Evolutionary conservation across 2,113 vertebrate species (phyloP).

Genomic region (Thymallus thymallus): DNA sequence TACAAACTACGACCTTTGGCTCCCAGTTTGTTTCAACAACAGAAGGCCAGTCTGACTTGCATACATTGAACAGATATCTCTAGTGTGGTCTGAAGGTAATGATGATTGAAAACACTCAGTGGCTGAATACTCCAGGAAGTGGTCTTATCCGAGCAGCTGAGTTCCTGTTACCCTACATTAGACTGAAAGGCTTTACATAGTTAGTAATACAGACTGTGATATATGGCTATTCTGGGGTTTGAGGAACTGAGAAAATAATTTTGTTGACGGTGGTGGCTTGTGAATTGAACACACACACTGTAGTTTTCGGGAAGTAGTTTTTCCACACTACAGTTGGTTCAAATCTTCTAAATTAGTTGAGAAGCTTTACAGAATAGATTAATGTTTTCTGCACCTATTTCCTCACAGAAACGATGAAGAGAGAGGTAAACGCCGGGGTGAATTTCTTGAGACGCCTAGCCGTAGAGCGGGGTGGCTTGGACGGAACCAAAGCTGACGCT

Average conservation of each 20-base stretch:
- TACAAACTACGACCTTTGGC: slow-evolving; percentile 29
- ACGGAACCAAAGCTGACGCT: slow-evolving; percentile 72
- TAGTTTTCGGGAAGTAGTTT: too few relatives aligned
- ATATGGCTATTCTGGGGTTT: too few relatives aligned
- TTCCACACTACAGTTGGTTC: background rate
- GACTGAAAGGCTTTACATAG: background rate
- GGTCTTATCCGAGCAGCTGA: slow-evolving; percentile 30
- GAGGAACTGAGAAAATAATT: too few relatives aligned
- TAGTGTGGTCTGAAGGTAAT: slow-evolving; percentile 14
- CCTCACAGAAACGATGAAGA: slow-evolving; percentile 78
- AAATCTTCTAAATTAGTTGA: too few relatives aligned
- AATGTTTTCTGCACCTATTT: slow-evolving; percentile 8
- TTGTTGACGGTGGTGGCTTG: too few relatives aligned
- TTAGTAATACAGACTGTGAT: background rate
- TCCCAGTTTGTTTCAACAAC: slow-evolving; percentile 3
- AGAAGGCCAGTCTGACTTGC: slow-evolving; percentile 12
- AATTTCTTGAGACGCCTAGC: slow-evolving; percentile 86
- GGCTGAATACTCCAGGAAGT: slow-evolving; percentile 28
- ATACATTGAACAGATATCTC: background rate
- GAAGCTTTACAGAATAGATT: too few relatives aligned
- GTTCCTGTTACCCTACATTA: slow-evolving; percentile 21
- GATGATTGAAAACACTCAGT: slow-evolving; percentile 4
- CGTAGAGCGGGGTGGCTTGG: slow-evolving; percentile 77
- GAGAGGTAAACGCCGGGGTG: slow-evolving; percentile 87
- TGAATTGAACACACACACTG: too few relatives aligned